Base-by-base conservation (phyloP, 1,140 invertebrate species). In the Paralvinella palmiformis region DNA sequence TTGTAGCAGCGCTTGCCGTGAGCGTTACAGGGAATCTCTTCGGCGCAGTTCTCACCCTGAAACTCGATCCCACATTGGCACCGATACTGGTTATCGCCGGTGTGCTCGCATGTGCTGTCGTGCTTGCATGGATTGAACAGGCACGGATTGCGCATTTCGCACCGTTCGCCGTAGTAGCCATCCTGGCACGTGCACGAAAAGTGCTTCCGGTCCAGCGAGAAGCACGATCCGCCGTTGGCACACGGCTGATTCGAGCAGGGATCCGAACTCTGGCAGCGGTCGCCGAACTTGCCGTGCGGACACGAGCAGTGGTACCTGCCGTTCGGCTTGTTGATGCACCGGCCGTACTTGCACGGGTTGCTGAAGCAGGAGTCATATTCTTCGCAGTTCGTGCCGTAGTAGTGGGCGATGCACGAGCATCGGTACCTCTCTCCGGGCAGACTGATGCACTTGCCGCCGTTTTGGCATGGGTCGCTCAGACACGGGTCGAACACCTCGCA, bases 1-100 rank as follows among this genome's bases (percentile, higher is more conserved):
- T 65, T 65, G 32, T 53, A 61, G 33, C 64, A 65, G 17, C 22
- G 44, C 48, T 62, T 61, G 24, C 57, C 64, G 17, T 62, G 57
- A 22, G 31, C 45, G 52, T 65, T 61, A 37, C 64, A 65, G 10
- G 64, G 64, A 20, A 61, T 48, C 27, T 53, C 58, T 7, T 62
- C 35, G 22, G 50, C 64, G 33, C 64, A 65, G 6, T 31, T 2
- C 15, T 27, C 27, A 32, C 64, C 64, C 37, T 65, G 64, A 41
- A 37, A 62, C 22, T 44, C 52, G 31, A 33, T 15, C 20, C 29
- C 22, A 48, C 64, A 65, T 1, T 41, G 44, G 29, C 64, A 65
- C 24, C 20, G n/a, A 35, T 32, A 58, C 10, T 27, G 6, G 24
- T 35, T 13, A 15, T 35, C 13, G 13, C 15, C 7, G 15, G 10